A percentile compares a stretch with the other conserved stretches of the same genome.
Conservation (phyloP, 2,113 vertebrate genomes). For the Raja brachyura region DNA sequence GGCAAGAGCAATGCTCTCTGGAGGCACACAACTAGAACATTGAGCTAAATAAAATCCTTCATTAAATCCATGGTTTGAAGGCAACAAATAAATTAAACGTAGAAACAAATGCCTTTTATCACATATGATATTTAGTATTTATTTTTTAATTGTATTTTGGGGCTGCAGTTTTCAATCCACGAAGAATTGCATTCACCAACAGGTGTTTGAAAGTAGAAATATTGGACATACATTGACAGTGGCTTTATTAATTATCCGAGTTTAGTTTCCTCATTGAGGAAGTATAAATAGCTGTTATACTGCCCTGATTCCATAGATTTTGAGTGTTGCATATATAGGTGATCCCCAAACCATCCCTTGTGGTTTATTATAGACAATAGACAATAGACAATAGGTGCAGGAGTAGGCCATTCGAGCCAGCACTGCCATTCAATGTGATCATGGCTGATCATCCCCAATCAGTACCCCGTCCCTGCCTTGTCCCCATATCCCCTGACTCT, state of each 20-base stretch:
- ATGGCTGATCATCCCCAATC: no score
- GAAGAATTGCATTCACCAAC: background rate
- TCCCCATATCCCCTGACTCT: no score
- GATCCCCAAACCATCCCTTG: no score
- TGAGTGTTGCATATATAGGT: no score
- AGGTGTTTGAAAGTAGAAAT: background rate
- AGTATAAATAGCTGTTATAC: background rate
- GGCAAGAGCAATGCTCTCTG: background rate
- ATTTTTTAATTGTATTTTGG: background rate
- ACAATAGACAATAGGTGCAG: no score
- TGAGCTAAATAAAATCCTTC: background rate
- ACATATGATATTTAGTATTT: background rate
- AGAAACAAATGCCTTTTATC: background rate
- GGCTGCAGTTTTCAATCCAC: background rate
- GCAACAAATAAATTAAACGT: background rate
- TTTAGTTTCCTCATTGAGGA: background rate
- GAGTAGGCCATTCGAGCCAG: no score
- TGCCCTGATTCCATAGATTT: no score
- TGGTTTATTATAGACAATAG: no score
- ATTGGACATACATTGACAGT: background rate
- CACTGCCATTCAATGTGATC: no score
- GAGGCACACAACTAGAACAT: background rate
- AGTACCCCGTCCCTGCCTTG: no score
- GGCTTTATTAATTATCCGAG: background rate
- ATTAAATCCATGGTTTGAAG: background rate